phyloP scores from a whole-genome alignment of 2,888 invertebrate species.

The Heliconius cydno region DNA sequence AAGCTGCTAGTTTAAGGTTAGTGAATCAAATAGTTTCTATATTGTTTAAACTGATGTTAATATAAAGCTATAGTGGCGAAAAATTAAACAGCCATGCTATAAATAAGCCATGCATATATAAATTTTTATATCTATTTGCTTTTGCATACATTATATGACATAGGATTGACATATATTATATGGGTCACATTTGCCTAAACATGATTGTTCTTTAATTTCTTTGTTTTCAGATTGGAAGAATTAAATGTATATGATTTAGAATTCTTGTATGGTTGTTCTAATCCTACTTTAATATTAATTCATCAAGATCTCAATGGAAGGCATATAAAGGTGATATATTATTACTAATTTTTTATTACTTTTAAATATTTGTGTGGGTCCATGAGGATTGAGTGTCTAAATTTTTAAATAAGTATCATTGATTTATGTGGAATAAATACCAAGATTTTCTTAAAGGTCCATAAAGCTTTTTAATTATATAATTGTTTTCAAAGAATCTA shows the following conservation, averaged over 20 bases:
- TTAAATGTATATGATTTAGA: slow-evolving; percentile 97
- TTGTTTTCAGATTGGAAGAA: slow-evolving; percentile 92
- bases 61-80: neutral
- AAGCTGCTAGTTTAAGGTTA: slow-evolving; percentile 92
- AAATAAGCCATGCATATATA: neutral
- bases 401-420: no score
- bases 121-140: neutral
- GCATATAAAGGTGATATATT: slow-evolving; percentile 89
- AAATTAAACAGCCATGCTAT: no score
- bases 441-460: neutral
- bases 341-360: neutral
- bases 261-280: slow-evolving; percentile 96
- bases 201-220: slow-evolving; percentile 8
- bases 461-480: no score
- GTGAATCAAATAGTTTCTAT: neutral
- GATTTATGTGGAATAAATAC: neutral
- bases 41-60: neutral
- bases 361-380: neutral
- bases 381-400: no score
- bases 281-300: slow-evolving; percentile 96
- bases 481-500: no score
- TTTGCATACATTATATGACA: neutral
- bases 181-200: neutral
- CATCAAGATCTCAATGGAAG: slow-evolving; percentile 97
- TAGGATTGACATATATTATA: neutral